phyloP scores from a whole-genome alignment of 2,797 vertebrate genomes.

The Picus viridis region DNA sequence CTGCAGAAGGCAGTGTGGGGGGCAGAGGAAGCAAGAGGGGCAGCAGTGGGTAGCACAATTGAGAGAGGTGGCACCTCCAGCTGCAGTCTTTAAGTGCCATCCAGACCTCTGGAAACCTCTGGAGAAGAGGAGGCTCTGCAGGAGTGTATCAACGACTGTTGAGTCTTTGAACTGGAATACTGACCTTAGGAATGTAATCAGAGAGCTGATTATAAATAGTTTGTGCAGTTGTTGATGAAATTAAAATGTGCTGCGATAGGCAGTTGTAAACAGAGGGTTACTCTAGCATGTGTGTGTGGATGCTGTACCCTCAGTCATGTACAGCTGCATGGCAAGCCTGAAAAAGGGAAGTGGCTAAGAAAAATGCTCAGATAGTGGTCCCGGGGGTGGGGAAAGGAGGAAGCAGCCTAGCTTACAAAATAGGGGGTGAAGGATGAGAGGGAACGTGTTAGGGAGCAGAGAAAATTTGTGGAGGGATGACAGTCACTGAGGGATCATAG shows the following conservation, averaged over 20 bases:
- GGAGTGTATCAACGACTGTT: neutral
- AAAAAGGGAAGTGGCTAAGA: slow-evolving; percentile 47
- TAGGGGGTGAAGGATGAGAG: neutral
- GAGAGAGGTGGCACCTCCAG: neutral
- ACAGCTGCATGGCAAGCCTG: neutral
- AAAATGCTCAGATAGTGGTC: neutral
- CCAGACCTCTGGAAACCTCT: neutral
- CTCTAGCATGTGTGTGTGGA: neutral
- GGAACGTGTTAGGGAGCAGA: neutral
- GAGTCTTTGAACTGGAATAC: neutral
- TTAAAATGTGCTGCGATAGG: slow-evolving; percentile 6
- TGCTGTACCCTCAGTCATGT: neutral
- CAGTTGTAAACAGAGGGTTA: neutral
- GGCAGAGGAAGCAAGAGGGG: neutral
- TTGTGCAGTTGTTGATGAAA: slow-evolving; percentile 44
- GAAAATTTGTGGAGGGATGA: neutral
- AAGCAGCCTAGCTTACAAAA: slow-evolving; percentile 27
- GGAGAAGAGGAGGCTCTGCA: neutral
- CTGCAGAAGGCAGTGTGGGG: neutral
- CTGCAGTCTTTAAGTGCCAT: neutral
- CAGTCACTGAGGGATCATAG: neutral
- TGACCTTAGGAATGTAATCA: slow-evolving; percentile 63
- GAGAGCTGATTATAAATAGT: slow-evolving; percentile 66
- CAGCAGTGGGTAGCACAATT: neutral
- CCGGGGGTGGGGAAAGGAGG: neutral